Conservation (phyloP, 2,888 invertebrate species). For the Cyclophora albipunctata region DNA sequence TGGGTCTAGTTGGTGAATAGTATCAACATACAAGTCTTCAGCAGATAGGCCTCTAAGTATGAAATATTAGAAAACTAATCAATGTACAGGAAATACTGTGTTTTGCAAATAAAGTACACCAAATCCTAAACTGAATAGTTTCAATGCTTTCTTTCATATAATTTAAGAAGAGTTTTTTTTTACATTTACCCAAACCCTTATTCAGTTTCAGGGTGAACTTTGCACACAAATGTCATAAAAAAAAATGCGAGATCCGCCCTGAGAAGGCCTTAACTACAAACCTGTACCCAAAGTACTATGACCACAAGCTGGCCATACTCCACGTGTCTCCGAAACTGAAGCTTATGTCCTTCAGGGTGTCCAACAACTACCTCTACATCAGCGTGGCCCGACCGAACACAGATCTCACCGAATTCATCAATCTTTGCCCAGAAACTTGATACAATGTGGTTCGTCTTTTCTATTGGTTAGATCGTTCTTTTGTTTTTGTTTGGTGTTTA, state of each 20-base stretch:
- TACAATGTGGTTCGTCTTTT: background rate
- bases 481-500: too few relatives aligned
- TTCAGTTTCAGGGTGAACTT: background rate
- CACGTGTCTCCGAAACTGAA: conserved; percentile 38
- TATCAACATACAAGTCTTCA: too few relatives aligned
- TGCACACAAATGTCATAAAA: background rate
- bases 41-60: too few relatives aligned
- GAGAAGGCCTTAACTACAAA: background rate
- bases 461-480: too few relatives aligned
- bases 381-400: conserved; percentile 45
- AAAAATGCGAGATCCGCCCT: background rate
- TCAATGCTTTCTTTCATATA: too few relatives aligned
- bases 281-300: conserved; percentile 17
- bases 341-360: conserved; percentile 51
- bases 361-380: conserved; percentile 49
- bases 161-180: too few relatives aligned
- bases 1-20: too few relatives aligned
- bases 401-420: conserved; percentile 45
- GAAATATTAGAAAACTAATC: too few relatives aligned
- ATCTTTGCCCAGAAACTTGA: conserved; percentile 31
- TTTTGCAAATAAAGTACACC: too few relatives aligned
- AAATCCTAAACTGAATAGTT: too few relatives aligned
- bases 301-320: conserved; percentile 44
- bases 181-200: too few relatives aligned
- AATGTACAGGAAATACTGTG: too few relatives aligned